phyloP scores from a whole-genome alignment of 2,888 invertebrate genomes.

The Amblyjoppa fuscipennis region DNA sequence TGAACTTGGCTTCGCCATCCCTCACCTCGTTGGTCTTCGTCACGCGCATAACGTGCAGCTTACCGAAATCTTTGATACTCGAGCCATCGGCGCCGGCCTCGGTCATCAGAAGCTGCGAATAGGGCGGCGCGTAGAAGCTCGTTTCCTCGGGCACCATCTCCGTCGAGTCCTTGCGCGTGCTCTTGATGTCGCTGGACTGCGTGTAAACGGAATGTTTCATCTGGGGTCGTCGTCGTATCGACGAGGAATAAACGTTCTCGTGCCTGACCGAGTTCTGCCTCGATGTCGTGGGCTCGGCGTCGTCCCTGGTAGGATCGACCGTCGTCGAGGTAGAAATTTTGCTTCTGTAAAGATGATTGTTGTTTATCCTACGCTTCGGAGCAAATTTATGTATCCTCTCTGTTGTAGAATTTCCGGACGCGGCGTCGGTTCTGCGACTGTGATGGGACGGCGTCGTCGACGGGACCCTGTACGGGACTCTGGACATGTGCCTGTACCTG shows the following conservation, averaged over 20 bases:
- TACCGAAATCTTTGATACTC: slow-evolving; percentile 39
- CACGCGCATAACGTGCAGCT: slow-evolving; percentile 61
- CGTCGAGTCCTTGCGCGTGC: slow-evolving; percentile 85
- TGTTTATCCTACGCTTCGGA: slow-evolving; percentile 78
- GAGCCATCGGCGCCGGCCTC: slow-evolving; percentile 21
- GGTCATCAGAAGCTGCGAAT: slow-evolving; percentile 73
- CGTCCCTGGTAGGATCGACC: slow-evolving; percentile 11
- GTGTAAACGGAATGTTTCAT: slow-evolving; percentile 72
- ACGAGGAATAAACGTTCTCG: slow-evolving; percentile 79
- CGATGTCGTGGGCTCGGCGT: slow-evolving; percentile 28
- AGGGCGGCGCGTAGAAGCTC: slow-evolving; percentile 86
- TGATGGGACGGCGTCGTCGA: slow-evolving; percentile 71
- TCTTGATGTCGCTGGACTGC: slow-evolving; percentile 73
- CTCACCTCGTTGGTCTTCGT: slow-evolving; percentile 62
- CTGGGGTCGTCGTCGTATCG: slow-evolving; percentile 77
- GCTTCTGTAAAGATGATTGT: slow-evolving; percentile 78
- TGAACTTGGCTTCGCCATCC: slow-evolving; percentile 31
- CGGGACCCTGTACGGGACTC: slow-evolving; percentile 77
- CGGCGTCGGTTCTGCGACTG: slow-evolving; percentile 54
- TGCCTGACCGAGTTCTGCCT: slow-evolving; percentile 76
- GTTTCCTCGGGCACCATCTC: slow-evolving; percentile 86
- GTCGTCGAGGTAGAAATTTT: slow-evolving; percentile 72
- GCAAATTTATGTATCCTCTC: slow-evolving; percentile 77
- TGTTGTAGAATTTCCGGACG: slow-evolving; percentile 70
- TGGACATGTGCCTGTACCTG: slow-evolving; percentile 80